Evolutionary conservation across 2,888 invertebrate species (phyloP).

Genomic region (Limnephilus lunatus): DNA sequence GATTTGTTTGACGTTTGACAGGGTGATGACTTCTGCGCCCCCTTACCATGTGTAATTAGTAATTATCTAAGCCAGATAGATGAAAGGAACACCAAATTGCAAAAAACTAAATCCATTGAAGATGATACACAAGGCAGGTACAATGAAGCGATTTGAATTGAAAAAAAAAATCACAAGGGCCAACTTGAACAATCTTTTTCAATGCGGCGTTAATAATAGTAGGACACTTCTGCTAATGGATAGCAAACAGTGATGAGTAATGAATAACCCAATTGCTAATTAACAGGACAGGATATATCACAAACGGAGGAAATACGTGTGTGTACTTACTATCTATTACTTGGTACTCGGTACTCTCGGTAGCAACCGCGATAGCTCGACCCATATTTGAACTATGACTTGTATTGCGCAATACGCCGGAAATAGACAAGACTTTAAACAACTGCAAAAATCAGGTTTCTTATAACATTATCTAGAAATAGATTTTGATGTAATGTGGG

Average conservation of each 20-base stretch:
- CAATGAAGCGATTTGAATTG: not conserved
- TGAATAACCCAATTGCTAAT: slow-evolving; percentile 17
- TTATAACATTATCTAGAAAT: too few relatives aligned
- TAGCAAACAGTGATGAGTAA: slow-evolving; percentile 23
- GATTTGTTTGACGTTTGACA: too few relatives aligned
- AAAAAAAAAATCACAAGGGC: not conserved
- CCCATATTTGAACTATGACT: not conserved
- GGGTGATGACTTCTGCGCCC: too few relatives aligned
- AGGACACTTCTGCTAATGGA: slow-evolving; percentile 5
- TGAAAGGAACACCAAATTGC: too few relatives aligned
- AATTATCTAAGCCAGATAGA: too few relatives aligned
- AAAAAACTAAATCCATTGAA: too few relatives aligned
- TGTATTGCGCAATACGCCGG: not conserved
- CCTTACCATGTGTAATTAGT: too few relatives aligned
- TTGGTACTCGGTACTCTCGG: not conserved
- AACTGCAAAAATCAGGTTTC: too few relatives aligned
- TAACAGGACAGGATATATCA: not conserved
- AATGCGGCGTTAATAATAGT: not conserved
- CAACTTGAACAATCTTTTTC: not conserved
- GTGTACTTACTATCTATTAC: not conserved
- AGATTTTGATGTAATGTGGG: too few relatives aligned
- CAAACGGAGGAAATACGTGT: slow-evolving; percentile 6
- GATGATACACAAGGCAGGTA: not conserved
- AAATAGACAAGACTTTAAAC: not conserved
- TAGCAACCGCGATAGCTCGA: not conserved